Conservation (phyloP, 2,797 vertebrate species). For the Pseudotriccus pelzelni region DNA sequence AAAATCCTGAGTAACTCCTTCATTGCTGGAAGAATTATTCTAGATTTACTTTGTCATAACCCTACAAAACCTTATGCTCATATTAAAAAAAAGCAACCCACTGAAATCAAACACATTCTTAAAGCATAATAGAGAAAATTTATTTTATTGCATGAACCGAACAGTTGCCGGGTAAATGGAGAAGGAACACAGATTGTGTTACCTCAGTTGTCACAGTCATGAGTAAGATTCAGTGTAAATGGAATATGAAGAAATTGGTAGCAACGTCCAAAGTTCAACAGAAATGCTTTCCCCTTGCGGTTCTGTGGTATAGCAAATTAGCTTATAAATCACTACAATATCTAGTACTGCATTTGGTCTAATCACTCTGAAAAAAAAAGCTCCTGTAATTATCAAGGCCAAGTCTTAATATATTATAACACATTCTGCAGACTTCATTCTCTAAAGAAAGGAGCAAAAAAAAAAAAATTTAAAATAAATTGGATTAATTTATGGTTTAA, state of each 20-base stretch:
- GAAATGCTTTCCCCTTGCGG: neutral
- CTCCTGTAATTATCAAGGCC: neutral
- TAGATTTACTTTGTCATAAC: neutral
- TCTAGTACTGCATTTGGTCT: neutral
- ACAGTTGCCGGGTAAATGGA: neutral
- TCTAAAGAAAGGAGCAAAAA: neutral
- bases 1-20: neutral
- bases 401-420: neutral
- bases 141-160: neutral
- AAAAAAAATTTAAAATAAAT: neutral
- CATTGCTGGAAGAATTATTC: neutral
- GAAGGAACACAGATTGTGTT: neutral
- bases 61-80: neutral
- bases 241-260: neutral
- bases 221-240: neutral
- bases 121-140: neutral
- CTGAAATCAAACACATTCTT: neutral
- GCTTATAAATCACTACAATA: neutral
- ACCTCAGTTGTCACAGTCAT: neutral
- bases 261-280: neutral
- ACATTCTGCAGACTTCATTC: neutral
- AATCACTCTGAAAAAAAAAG: neutral
- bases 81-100: neutral
- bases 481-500: neutral
- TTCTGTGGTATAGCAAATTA: neutral